These are phyloP conservation scores for Eumeta japonica DNA, from an alignment of 1,140 invertebrate genomes.

Conservation along the genomic window DNA sequence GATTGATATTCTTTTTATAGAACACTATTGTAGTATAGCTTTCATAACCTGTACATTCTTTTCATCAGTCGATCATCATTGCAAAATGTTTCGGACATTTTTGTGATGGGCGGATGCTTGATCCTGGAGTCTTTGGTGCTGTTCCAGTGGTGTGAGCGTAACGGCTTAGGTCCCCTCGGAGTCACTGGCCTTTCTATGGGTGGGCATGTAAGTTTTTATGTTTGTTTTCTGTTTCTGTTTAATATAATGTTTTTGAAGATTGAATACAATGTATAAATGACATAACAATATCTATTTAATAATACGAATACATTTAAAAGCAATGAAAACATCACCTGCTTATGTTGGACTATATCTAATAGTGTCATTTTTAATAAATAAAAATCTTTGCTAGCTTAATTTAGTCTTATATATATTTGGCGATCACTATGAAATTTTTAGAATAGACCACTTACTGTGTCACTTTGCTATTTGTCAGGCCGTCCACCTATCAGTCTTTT, in stretches of 20 bases:
- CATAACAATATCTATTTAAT: too few species aligned
- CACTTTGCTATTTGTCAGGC: too few species aligned
- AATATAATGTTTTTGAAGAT: not conserved
- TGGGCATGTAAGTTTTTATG: slow-evolving; percentile 82
- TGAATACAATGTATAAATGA: not conserved
- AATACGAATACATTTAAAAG: slow-evolving; percentile 3
- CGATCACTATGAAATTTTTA: too few species aligned
- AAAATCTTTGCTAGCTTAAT: too few species aligned
- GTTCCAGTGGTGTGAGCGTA: slow-evolving; percentile 88
- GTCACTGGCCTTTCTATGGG: slow-evolving; percentile 99
- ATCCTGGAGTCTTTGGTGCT: slow-evolving; percentile 91
- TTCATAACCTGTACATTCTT: slow-evolving; percentile 4
- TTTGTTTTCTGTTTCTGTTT: slow-evolving; percentile 5
- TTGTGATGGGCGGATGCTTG: slow-evolving; percentile 97
- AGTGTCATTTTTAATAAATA: too few species aligned
- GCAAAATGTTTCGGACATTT: slow-evolving; percentile 95
- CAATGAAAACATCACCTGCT: slow-evolving; percentile 1
- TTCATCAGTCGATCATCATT: slow-evolving; percentile 80
- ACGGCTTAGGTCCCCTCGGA: slow-evolving; percentile 86
- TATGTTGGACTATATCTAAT: too few species aligned
- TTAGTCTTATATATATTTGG: too few species aligned
- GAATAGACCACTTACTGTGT: too few species aligned
- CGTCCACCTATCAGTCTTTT: too few species aligned
- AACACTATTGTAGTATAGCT: not conserved
- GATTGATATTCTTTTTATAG: not conserved